Evolutionary conservation across 2,888 invertebrate genomes (phyloP).

Genomic region (Chrysolina americana): DNA sequence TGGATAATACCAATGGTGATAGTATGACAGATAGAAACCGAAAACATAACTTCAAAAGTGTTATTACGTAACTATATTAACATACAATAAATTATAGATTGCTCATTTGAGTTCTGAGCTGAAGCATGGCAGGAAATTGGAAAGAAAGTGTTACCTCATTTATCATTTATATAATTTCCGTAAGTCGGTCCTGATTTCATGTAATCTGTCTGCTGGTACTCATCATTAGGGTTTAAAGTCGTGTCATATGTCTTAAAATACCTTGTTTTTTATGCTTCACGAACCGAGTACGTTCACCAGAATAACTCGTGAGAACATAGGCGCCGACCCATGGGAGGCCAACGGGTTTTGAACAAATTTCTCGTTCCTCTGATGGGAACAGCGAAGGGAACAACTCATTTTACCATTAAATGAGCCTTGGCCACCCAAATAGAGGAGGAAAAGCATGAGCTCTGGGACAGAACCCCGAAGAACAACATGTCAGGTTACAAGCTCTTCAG

Average conservation of each 20-base stretch:
- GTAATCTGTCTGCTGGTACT: slow-evolving; percentile 12
- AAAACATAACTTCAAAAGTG: slow-evolving; percentile 8
- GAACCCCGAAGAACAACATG: too few relatives aligned
- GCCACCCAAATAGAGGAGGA: too few relatives aligned
- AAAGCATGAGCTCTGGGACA: too few relatives aligned
- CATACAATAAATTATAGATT: slow-evolving; percentile 22
- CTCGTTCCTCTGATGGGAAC: too few relatives aligned
- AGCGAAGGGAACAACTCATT: too few relatives aligned
- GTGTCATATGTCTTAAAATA: slow-evolving; percentile 8
- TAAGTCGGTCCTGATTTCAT: slow-evolving; percentile 6
- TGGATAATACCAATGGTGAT: slow-evolving; percentile 7
- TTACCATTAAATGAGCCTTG: too few relatives aligned
- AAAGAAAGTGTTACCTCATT: slow-evolving; percentile 12
- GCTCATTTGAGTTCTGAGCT: neutral
- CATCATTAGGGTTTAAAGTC: neutral
- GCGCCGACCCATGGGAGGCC: neutral
- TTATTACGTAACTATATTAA: neutral
- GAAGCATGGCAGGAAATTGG: slow-evolving; percentile 1
- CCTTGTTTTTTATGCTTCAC: slow-evolving; percentile 6
- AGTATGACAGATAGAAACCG: neutral
- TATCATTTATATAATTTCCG: slow-evolving; percentile 11
- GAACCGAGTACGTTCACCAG: neutral
- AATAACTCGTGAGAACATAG: neutral
- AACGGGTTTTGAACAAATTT: too few relatives aligned
- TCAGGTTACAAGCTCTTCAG: too few relatives aligned